Conservation (phyloP, 2,797 vertebrate genomes). For the Sciurus carolinensis region DNA sequence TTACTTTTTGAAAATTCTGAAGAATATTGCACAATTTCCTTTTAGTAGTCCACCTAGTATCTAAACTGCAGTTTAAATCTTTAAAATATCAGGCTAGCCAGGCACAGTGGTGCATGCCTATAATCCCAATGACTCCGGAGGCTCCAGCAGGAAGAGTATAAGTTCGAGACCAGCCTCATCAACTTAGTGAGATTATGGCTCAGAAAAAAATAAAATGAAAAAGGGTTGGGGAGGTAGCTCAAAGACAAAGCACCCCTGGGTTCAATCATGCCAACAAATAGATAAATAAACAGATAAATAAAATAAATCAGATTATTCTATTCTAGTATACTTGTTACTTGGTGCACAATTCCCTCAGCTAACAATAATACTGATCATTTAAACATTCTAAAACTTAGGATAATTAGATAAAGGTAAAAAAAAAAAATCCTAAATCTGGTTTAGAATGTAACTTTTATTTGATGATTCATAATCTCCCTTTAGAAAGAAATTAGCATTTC, state of each 20-base stretch:
- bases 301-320: neutral
- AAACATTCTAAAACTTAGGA: constrained; percentile 35
- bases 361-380: constrained; percentile 7
- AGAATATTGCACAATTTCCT: neutral
- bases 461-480: constrained; percentile 4
- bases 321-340: constrained; percentile 27
- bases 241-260: neutral
- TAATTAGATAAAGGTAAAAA: constrained; percentile 8
- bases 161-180: neutral
- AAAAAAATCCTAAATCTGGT: neutral
- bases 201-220: neutral
- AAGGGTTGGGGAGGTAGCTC: neutral
- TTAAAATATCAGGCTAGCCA: neutral
- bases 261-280: neutral
- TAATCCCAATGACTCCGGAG: neutral
- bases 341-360: neutral
- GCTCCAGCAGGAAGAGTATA: neutral
- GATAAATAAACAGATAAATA: too few species aligned
- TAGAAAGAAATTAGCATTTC: constrained; percentile 36
- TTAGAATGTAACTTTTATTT: constrained; percentile 25
- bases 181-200: neutral
- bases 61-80: constrained; percentile 24
- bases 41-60: neutral
- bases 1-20: constrained; percentile 68
- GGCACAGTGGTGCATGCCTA: neutral